These are phyloP conservation scores for Scrobipalpa costella DNA, from an alignment of 2,888 invertebrate genomes.

Conservation along the genomic window DNA sequence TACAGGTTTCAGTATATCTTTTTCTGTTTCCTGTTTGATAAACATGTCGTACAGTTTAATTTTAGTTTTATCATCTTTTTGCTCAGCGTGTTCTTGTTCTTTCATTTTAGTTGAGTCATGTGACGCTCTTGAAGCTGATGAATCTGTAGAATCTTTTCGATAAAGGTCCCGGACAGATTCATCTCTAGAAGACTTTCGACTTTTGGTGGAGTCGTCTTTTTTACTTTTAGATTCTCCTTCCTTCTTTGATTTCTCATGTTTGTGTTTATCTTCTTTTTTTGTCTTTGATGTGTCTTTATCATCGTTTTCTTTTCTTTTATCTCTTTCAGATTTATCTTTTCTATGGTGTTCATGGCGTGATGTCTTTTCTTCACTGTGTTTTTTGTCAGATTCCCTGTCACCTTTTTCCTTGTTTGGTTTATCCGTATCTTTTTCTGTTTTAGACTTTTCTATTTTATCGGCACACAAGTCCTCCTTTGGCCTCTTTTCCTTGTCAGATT, in stretches of 20 bases:
- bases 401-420: conserved; percentile 52
- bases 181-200: conserved; percentile 70
- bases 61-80: conserved; percentile 68
- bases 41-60: conserved; percentile 69
- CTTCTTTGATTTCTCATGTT: conserved; percentile 66
- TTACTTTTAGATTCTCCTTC: conserved; percentile 67
- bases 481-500: conserved; percentile 57
- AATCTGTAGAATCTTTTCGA: conserved; percentile 78
- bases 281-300: conserved; percentile 53
- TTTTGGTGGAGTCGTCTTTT: conserved; percentile 66
- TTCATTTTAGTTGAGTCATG: conserved; percentile 69
- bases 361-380: conserved; percentile 62
- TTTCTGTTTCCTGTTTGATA: conserved; percentile 75
- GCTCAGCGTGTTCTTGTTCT: conserved; percentile 61
- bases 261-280: conserved; percentile 77
- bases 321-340: conserved; percentile 69
- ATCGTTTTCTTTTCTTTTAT: conserved; percentile 59
- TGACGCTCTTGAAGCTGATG: conserved; percentile 70
- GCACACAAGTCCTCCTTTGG: too few species aligned
- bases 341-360: conserved; percentile 74
- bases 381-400: conserved; percentile 61
- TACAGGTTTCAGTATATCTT: conserved; percentile 53
- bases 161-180: conserved; percentile 66
- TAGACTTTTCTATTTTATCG: conserved; percentile 36
- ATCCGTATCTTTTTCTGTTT: conserved; percentile 59